Base-by-base conservation (phyloP, 2,888 invertebrate species). In the Amphipoea lucens region DNA sequence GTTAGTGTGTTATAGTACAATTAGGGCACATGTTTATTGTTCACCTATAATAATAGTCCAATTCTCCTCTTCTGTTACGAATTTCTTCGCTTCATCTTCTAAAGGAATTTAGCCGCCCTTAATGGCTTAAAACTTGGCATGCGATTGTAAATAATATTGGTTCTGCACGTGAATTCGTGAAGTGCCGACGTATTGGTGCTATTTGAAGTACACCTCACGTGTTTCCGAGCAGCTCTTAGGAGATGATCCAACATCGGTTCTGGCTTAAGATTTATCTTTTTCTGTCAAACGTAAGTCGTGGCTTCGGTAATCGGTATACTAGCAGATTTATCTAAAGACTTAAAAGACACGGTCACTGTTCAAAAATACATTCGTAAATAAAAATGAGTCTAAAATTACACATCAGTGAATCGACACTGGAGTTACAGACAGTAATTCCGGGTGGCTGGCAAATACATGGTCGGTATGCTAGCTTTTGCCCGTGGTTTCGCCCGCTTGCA, bases 71-170 rank as follows among this genome's bases (percentile, higher is more conserved):
- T 51, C 6, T 17, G 6, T n/a, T 36, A 1, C 14, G 2, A 48
- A 20, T 51, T 67, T 14, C 36, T 60, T 20, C 20, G 4, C 23
- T n/a, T 51, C 11, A 36, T 82, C n/a, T 67, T 12, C 2, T 51
- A 17, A 36, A 68, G n/a, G 0, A 29, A 62, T 62, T 36, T 36
- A 60, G 42, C 14, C 14, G 17, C n/a, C 57, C 23, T 42, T 74
- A 73, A 84, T 70, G 66, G 9, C 48, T 40, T 69, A 9, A 76
- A 75, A 77, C 9, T 85, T 85, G 88, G 85, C 88, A 85, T 48
- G 14, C 51, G 45, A 45, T 65, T 23, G 66, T 63, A 54, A 87
- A 86, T 86, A 76, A 65, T 76, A 71, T 77, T 68, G 42, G 42
- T 75, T 71, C 0, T 14, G 60, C 85, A 87, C 77, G 85, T 80